Evolutionary conservation across 2,113 vertebrate species (phyloP).

Genomic region (Mesoclemmys tuberculata): DNA sequence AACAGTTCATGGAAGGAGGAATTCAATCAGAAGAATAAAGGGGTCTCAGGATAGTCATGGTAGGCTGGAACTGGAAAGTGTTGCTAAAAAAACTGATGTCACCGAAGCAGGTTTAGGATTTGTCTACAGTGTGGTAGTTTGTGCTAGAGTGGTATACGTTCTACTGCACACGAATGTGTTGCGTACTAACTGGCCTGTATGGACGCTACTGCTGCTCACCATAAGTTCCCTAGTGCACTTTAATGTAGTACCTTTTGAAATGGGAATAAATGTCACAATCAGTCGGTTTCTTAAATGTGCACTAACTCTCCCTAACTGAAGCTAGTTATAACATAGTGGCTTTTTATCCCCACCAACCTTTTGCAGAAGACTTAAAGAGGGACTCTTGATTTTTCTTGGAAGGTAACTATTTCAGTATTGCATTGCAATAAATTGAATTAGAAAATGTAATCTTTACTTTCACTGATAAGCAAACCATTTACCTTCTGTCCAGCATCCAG

Average conservation of each 20-base stretch:
- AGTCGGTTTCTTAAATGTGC: not conserved
- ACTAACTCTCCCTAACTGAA: not conserved
- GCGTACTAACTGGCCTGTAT: no score
- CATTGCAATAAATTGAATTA: not conserved
- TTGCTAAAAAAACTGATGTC: not conserved
- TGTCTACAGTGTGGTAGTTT: no score
- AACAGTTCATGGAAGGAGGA: not conserved
- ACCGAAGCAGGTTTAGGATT: not conserved
- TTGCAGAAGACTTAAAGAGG: not conserved
- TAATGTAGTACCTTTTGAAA: no score
- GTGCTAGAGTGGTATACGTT: no score
- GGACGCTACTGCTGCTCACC: no score
- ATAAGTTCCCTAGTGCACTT: no score
- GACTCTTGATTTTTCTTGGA: not conserved
- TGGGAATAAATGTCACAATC: not conserved
- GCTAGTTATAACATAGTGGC: not conserved
- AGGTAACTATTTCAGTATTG: not conserved
- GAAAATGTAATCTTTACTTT: not conserved
- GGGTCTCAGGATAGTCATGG: not conserved
- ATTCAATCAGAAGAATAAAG: not conserved
- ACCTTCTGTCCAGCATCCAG: not conserved
- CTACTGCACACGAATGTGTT: no score
- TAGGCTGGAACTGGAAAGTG: not conserved
- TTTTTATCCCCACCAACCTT: not conserved
- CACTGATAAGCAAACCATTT: accelerated